Evolutionary conservation across 2,797 vertebrate species (phyloP).

Genomic region (Alectoris magna): DNA sequence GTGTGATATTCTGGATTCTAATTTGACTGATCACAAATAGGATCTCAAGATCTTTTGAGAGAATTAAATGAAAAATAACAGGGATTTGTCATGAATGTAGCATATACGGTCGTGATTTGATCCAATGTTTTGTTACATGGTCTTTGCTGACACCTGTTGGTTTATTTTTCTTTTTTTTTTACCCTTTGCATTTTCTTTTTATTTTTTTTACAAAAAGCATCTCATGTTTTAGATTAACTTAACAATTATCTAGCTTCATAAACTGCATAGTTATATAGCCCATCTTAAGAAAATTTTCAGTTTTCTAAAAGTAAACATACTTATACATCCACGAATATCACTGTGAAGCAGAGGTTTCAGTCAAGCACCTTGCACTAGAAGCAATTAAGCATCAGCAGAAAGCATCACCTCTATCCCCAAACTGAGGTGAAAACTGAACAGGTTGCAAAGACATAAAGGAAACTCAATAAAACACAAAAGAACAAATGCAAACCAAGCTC

Average conservation of each 20-base stretch:
- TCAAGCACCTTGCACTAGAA: neutral
- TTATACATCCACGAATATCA: neutral
- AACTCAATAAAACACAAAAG: neutral
- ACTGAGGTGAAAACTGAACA: neutral
- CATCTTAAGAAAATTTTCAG: neutral
- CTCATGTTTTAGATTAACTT: neutral
- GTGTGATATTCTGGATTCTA: conserved; percentile 5
- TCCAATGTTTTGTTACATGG: conserved; percentile 27
- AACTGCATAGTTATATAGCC: neutral
- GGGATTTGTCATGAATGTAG: conserved; percentile 16
- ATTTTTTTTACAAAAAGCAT: neutral
- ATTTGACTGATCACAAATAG: conserved; percentile 28
- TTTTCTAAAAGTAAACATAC: neutral
- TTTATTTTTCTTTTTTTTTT: conserved; percentile 21
- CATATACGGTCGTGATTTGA: conserved; percentile 16
- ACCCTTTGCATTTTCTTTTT: neutral
- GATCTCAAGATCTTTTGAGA: conserved; percentile 34
- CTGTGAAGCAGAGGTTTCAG: neutral
- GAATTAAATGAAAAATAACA: conserved; percentile 21
- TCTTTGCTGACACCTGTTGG: conserved; percentile 71
- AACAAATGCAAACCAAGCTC: neutral
- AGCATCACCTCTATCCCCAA: neutral
- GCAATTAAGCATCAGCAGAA: neutral
- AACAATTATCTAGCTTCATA: neutral
- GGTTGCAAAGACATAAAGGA: neutral